These are phyloP conservation scores for Champsocephalus esox DNA, from an alignment of 2,797 vertebrate genomes.

Conservation along the genomic window DNA sequence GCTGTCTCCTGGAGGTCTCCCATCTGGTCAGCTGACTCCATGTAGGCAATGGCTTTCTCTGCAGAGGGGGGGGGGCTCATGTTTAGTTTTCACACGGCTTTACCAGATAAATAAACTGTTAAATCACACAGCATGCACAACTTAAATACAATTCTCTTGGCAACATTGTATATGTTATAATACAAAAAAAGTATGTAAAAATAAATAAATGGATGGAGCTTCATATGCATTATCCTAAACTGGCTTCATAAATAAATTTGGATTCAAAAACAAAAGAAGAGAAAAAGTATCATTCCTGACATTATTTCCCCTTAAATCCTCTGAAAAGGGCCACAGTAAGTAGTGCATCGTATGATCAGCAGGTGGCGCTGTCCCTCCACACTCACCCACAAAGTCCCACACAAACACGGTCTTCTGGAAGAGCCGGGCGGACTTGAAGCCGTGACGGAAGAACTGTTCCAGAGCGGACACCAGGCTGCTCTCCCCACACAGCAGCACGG, in stretches of 20 bases:
- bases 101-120: not conserved
- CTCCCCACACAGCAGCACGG: constrained; percentile 92
- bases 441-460: constrained; percentile 94
- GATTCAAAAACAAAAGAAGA: not conserved
- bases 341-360: not conserved
- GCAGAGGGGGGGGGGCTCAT: constrained; percentile 23
- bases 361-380: constrained; percentile 17
- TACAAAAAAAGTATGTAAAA: not conserved
- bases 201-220: not conserved
- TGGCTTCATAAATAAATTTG: not conserved
- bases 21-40: constrained; percentile 90
- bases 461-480: constrained; percentile 89
- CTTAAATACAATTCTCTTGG: not conserved
- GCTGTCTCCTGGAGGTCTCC: constrained; percentile 87
- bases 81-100: not conserved
- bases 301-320: not conserved
- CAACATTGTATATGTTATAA: not conserved
- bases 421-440: constrained; percentile 92
- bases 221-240: no score
- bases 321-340: not conserved
- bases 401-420: constrained; percentile 96
- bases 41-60: constrained; percentile 91
- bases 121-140: not conserved
- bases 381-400: constrained; percentile 97
- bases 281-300: no score